Evolutionary conservation across 2,888 invertebrate genomes (phyloP), one percentile per base, ranked within the genome.

Genomic region (Alloscopus bannaensis): DNA sequence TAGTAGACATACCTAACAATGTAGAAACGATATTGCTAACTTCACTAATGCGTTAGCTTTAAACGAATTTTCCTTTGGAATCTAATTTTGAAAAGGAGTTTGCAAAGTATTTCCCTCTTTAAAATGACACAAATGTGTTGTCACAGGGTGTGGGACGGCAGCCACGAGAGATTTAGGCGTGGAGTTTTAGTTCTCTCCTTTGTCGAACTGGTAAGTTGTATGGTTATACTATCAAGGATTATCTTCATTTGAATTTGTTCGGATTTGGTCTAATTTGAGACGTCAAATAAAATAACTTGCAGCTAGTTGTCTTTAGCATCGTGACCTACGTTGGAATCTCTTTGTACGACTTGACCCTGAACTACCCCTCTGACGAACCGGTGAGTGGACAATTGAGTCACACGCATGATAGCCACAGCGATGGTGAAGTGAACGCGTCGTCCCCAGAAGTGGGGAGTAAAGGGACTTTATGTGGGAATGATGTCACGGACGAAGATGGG

Each of bases 71-170:
- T n/a, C n/a, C n/a, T n/a, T n/a, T n/a, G n/a, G n/a, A n/a, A n/a
- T n/a, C n/a, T n/a, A n/a, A n/a, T n/a, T n/a, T n/a, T n/a, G n/a
- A n/a, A n/a, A n/a, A n/a, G n/a, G n/a, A n/a, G n/a, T n/a, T n/a
- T n/a, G n/a, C n/a, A n/a, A n/a, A n/a, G n/a, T n/a, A n/a, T n/a
- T n/a, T n/a, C n/a, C n/a, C n/a, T n/a, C n/a, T n/a, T n/a, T n/a
- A n/a, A n/a, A n/a, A n/a, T 76, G 76, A 59, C 76, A n/a, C 68
- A 76, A 59, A 40, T 76, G 24, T 68, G 76, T 59, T 76, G 68
- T 42, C 65, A 68, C 68, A 76, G 68, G 62, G 66, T 68, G 31
- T 76, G 68, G 68, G 76, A 76, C 42, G 76, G 76, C 4, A 76
- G 36, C 11, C 68, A 65, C 11, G 60, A 68, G 22, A 68, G 31